Conservation (phyloP, 2,113 vertebrate genomes). For the Meles meles region DNA sequence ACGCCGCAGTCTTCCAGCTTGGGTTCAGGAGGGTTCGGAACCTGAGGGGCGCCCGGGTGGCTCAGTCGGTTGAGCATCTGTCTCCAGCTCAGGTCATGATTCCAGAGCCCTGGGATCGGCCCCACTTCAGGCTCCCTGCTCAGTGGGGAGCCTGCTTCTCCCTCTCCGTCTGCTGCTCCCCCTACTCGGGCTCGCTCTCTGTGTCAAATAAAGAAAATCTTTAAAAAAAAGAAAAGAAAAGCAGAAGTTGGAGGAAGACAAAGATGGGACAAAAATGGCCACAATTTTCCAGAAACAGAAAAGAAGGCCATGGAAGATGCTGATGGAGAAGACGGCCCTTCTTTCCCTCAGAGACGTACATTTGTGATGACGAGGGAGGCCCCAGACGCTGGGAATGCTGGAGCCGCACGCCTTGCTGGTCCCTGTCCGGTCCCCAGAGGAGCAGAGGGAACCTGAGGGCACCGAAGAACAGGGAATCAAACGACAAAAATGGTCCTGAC, state of each 20-base stretch:
- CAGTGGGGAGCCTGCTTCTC: background rate
- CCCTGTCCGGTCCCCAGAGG: constrained; percentile 90
- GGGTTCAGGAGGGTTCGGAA: constrained; percentile 91
- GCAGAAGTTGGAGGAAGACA: constrained; percentile 79
- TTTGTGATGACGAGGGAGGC: constrained; percentile 94
- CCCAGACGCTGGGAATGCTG: constrained; percentile 83
- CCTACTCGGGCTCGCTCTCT: too few relatives aligned
- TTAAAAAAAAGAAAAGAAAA: too few relatives aligned
- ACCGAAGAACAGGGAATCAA: constrained; percentile 95
- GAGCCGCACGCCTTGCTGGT: constrained; percentile 77
- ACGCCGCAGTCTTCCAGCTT: constrained; percentile 93
- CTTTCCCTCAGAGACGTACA: constrained; percentile 94
- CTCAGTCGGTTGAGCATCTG: background rate
- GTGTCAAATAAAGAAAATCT: too few relatives aligned
- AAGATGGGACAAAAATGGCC: constrained; percentile 93
- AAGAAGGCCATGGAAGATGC: constrained; percentile 81
- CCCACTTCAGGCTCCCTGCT: too few relatives aligned
- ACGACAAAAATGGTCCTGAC: constrained; percentile 96
- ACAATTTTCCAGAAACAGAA: constrained; percentile 90
- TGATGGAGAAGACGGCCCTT: constrained; percentile 88
- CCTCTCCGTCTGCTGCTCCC: background rate
- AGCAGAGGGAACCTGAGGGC: constrained; percentile 94
- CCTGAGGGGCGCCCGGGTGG: background rate
- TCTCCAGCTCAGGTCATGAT: background rate
- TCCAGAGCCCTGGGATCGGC: background rate